Percentiles rank a stretch among this genome's conserved stretches.
These are phyloP conservation scores for Ginglymostoma cirratum DNA, from an alignment of 2,113 vertebrate species.

Conservation along the genomic window DNA sequence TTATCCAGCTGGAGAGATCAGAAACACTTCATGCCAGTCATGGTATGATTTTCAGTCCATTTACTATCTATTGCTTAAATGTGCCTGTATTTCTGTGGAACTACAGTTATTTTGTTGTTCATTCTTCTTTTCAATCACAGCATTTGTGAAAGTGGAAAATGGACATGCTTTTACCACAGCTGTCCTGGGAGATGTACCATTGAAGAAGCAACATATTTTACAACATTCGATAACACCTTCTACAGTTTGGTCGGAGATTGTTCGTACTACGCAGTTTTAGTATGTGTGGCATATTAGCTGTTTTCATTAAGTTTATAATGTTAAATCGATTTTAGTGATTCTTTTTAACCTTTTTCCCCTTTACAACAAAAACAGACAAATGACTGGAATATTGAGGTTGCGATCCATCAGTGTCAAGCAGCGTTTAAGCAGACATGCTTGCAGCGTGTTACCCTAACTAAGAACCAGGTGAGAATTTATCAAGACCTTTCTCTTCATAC, in stretches of 20 bases:
- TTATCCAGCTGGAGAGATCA: constrained; percentile 46
- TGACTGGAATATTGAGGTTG: constrained; percentile 44
- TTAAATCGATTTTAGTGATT: background rate
- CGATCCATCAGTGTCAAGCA: constrained; percentile 42
- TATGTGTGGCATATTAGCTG: constrained; percentile 41
- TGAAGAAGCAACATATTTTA: constrained; percentile 46
- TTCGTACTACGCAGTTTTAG: constrained; percentile 46
- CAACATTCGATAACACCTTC: constrained; percentile 48
- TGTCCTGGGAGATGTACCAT: constrained; percentile 52
- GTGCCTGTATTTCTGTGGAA: background rate
- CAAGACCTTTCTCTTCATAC: constrained; percentile 38
- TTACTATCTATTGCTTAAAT: background rate
- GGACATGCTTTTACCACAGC: constrained; percentile 46
- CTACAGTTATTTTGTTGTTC: background rate
- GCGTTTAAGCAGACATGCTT: constrained; percentile 46
- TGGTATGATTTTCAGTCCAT: constrained; percentile 43
- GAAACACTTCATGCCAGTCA: constrained; percentile 48
- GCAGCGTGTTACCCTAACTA: constrained; percentile 44
- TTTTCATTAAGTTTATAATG: background rate
- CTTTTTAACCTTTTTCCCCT: too few relatives aligned
- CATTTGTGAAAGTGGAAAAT: constrained; percentile 49
- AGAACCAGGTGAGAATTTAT: constrained; percentile 46
- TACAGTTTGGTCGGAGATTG: constrained; percentile 50
- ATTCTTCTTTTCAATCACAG: constrained; percentile 40
- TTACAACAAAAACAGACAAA: background rate